Evolutionary conservation across 2,797 vertebrate genomes (phyloP), one percentile per base, ranked within the genome.

Genomic region (Naso thynnoides): DNA sequence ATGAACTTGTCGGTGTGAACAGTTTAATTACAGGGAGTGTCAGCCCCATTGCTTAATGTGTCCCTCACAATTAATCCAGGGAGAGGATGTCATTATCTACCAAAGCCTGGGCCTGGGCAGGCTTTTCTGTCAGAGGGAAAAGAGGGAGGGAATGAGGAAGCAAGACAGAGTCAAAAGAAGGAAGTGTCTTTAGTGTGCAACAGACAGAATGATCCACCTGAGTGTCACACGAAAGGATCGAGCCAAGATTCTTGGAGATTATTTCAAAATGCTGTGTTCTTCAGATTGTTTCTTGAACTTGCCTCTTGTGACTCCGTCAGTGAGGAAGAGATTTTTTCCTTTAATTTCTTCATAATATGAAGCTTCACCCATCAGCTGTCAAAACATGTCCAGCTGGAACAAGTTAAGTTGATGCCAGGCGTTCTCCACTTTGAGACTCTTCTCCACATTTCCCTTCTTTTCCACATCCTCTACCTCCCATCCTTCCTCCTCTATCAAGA

Each of bases 21-120:
- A 68, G 78, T 93, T 93, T 93, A 92, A 93, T 94, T 93, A 93
- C 88, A 90, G 85, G 90, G 87, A 91, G 92, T 93, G 91, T 93
- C 91, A 92, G 89, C 85, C 75, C 76, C 86, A 87, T 87, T 90
- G 90, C 87, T 92, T 92, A 92, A 90, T 92, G 85, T 89, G 89
- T 91, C 91, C 90, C 87, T 92, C 87, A 88, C 90, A 89, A 92
- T 93, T 93, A 92, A 94, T 93, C 88, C 88, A 88, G 87, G 82
- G 87, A 90, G 86, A 92, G 86, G 83, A 94, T 93, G 89, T 94
- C 89, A 93, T 92, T 93, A 93, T 92, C 91, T 92, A 81, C 74
- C 76, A 88, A 85, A 85, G 83, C 65, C 84, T 79, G 82, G 86
- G 83, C 71, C 82, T 87, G 91, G 85, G 79, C 88, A 89, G 81